phyloP scores from a whole-genome alignment of 2,797 vertebrate genomes.

The Fratercula arctica region DNA sequence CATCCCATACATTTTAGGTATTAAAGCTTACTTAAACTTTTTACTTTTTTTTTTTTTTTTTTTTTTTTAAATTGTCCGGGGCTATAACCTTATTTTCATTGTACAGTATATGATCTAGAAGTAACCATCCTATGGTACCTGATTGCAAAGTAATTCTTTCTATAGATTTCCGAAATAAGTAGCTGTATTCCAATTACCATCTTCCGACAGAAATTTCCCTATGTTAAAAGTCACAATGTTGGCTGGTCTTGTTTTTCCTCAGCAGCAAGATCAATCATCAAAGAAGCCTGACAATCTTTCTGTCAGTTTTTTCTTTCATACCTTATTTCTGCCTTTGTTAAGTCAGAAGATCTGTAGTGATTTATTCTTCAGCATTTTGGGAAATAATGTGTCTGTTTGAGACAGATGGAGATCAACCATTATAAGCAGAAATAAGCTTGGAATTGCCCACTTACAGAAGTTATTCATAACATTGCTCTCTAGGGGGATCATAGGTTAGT shows the following conservation, averaged over 20 bases:
- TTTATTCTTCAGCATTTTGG: neutral
- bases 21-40: neutral
- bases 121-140: neutral
- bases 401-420: neutral
- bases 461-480: neutral
- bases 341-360: neutral
- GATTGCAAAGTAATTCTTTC: neutral
- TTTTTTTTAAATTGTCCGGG: neutral
- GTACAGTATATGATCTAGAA: neutral
- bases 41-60: neutral
- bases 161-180: neutral
- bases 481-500: neutral
- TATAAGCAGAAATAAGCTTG: neutral
- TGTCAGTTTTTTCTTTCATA: neutral
- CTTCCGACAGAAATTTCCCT: neutral
- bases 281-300: neutral
- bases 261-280: neutral
- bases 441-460: neutral
- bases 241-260: neutral
- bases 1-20: neutral
- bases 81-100: neutral
- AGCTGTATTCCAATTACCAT: neutral
- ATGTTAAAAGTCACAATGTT: neutral
- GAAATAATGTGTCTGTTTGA: neutral
- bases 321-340: neutral